A percentile compares a stretch with the other conserved stretches of the same genome.
Evolutionary conservation across 1,140 invertebrate species (phyloP).

Genomic region (Apis laboriosa): DNA sequence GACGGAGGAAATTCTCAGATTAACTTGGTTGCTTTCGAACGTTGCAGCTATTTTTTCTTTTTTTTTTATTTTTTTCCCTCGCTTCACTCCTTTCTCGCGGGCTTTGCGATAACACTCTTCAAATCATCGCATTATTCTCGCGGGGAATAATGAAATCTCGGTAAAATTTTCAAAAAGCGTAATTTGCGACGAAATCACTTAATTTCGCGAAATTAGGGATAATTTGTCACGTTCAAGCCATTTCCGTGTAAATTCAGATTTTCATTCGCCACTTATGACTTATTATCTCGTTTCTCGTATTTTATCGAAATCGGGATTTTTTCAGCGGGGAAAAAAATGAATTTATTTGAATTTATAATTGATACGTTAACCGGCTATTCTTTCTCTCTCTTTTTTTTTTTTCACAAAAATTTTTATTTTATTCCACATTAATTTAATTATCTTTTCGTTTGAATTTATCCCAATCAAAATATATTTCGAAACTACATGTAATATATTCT

Average conservation of each 20-base stretch:
- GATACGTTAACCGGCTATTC: no score
- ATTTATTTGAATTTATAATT: no score
- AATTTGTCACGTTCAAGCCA: background rate
- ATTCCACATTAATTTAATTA: no score
- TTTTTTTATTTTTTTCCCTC: background rate
- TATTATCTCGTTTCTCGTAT: background rate
- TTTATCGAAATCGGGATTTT: background rate
- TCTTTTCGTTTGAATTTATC: no score
- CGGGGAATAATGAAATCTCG: background rate
- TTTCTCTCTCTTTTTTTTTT: no score
- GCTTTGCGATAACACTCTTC: background rate
- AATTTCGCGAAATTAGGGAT: background rate
- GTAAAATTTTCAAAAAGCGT: background rate
- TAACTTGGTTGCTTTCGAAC: conserved; percentile 7
- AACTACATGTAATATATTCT: no score
- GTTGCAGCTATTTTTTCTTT: conserved; percentile 9
- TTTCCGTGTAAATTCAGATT: background rate
- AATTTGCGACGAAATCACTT: background rate
- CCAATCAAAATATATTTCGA: no score
- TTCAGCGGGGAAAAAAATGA: no score
- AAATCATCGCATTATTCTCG: background rate
- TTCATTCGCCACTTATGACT: background rate
- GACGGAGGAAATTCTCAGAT: conserved; percentile 16
- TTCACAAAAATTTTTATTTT: no score
- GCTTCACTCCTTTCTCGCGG: background rate